Percentiles rank a stretch among this genome's conserved stretches.
Evolutionary conservation across 2,113 vertebrate species (phyloP).

Genomic region (Cottus gobio): DNA sequence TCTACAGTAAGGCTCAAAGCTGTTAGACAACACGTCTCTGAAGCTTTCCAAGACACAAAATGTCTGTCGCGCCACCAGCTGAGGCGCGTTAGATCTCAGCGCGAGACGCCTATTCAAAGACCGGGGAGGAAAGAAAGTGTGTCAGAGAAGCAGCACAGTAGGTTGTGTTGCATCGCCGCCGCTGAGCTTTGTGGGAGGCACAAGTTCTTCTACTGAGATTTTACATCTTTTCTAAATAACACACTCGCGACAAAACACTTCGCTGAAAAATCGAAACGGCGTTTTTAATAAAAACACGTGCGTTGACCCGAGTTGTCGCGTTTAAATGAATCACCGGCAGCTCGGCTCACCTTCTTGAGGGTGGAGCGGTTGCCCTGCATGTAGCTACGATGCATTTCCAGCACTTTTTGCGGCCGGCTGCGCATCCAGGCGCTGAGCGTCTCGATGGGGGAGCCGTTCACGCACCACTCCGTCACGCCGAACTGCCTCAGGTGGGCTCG

Average conservation of each 20-base stretch:
- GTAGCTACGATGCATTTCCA: constrained; percentile 93
- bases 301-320: not conserved
- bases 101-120: constrained; percentile 44
- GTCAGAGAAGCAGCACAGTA: constrained; percentile 26
- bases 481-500: constrained; percentile 96
- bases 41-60: constrained; percentile 71
- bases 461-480: constrained; percentile 96
- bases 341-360: constrained; percentile 88
- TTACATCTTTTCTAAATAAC: not conserved
- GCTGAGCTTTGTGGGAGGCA: constrained; percentile 28
- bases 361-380: constrained; percentile 89
- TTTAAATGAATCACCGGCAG: not conserved
- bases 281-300: not conserved
- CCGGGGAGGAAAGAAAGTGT: constrained; percentile 17
- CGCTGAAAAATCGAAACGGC: not conserved
- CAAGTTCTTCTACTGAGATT: not conserved
- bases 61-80: constrained; percentile 70
- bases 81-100: constrained; percentile 53
- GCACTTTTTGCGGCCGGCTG: constrained; percentile 91
- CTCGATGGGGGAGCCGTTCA: constrained; percentile 98
- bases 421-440: constrained; percentile 98
- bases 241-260: not conserved
- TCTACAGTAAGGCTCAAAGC: constrained; percentile 71
- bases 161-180: constrained; percentile 24
- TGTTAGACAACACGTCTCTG: constrained; percentile 71